phyloP scores from a whole-genome alignment of 2,113 vertebrate genomes.

The Lathamus discolor region DNA sequence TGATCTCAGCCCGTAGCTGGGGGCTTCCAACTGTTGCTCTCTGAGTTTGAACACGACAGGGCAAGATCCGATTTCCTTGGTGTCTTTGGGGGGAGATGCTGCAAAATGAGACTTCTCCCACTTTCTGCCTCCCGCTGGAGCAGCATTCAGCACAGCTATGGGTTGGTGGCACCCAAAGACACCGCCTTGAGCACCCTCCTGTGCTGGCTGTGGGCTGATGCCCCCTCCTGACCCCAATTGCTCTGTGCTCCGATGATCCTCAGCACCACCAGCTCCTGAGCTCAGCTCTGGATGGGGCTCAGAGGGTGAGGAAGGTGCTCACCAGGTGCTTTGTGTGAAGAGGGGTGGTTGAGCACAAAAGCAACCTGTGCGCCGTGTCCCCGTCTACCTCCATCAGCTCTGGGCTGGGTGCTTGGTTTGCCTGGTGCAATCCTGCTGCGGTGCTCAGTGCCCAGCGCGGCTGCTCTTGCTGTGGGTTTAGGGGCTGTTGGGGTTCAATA shows the following conservation, averaged over 20 bases:
- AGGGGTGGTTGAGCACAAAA: not conserved
- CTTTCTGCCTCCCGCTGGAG: not conserved
- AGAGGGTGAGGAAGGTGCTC: not conserved
- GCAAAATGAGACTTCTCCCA: not conserved
- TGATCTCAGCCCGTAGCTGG: not conserved
- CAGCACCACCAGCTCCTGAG: not conserved
- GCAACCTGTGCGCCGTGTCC: not conserved
- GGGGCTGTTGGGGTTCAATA: not conserved
- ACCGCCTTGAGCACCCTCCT: not conserved
- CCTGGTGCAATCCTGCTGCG: not conserved
- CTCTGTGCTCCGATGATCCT: not conserved
- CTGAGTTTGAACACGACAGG: not conserved
- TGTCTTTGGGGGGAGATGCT: not conserved
- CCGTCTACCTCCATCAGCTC: rapidly evolving
- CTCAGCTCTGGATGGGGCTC: not conserved
- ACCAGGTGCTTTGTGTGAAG: not conserved
- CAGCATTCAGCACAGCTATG: not conserved
- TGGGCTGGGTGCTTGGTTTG: not conserved
- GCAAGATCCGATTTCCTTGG: not conserved
- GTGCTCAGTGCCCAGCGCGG: not conserved
- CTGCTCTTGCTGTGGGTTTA: not conserved
- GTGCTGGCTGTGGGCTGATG: not conserved
- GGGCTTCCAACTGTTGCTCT: not conserved
- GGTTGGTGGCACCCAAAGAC: not conserved
- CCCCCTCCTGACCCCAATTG: not conserved